Conservation (phyloP, 2,113 vertebrate species). For the Ceratotherium simum region DNA sequence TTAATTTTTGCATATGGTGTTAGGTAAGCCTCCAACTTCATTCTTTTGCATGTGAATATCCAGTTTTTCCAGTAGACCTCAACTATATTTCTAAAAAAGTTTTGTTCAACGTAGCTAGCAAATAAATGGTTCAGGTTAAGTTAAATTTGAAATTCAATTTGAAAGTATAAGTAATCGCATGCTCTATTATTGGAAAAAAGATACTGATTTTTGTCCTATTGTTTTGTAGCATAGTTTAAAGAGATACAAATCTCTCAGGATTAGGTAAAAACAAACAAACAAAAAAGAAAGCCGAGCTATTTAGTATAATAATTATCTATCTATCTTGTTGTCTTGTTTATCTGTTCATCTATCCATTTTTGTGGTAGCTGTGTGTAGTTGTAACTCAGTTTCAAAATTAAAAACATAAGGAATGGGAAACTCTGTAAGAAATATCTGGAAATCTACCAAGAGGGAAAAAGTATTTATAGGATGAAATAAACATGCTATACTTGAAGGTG, state of each 20-base stretch:
- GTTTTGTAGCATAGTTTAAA: constrained; percentile 28
- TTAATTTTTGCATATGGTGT: neutral
- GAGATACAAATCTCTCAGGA: neutral
- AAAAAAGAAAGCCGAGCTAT: neutral
- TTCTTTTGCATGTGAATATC: neutral
- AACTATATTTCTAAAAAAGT: neutral
- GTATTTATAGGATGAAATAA: constrained; percentile 37
- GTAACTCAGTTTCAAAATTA: constrained; percentile 40
- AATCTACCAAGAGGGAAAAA: constrained; percentile 18
- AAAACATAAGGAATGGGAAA: constrained; percentile 12
- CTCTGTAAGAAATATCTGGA: constrained; percentile 1
- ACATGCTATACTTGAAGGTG: neutral
- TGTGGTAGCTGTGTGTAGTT: neutral
- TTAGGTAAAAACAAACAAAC: neutral
- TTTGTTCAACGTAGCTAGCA: constrained; percentile 28
- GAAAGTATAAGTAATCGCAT: neutral
- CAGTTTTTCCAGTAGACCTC: neutral
- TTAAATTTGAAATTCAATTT: constrained; percentile 18
- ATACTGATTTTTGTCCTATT: constrained; percentile 21
- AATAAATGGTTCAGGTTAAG: neutral
- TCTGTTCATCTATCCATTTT: constrained; percentile 24
- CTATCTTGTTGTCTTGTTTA: neutral
- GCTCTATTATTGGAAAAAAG: neutral
- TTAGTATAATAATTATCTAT: constrained; percentile 42
- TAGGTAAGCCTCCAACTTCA: neutral